phyloP scores from a whole-genome alignment of 1,140 invertebrate species.

The Phocides pigmalion region DNA sequence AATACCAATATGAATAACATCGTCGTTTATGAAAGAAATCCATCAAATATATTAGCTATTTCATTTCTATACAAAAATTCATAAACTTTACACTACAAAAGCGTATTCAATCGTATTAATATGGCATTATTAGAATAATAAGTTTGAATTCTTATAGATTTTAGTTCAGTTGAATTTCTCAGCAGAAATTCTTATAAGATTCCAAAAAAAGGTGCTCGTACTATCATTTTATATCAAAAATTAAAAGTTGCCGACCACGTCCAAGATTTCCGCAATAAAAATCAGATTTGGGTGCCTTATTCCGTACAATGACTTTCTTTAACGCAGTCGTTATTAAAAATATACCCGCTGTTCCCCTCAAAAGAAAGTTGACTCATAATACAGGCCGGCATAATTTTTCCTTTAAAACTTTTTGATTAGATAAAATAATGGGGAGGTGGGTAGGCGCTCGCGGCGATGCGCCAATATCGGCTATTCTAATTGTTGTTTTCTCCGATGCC shows the following conservation, averaged over 20 bases:
- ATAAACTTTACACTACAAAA: too few relatives aligned
- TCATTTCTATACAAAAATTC: too few relatives aligned
- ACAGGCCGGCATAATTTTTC: conserved; percentile 84
- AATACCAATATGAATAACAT: too few relatives aligned
- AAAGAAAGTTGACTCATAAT: conserved; percentile 84
- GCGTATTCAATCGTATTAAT: too few relatives aligned
- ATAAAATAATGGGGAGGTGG: conserved; percentile 82
- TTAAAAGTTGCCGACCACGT: conserved; percentile 13
- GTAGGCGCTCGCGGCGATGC: conserved; percentile 65
- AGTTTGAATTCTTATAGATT: not conserved
- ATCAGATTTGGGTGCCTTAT: conserved; percentile 43
- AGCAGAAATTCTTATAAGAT: not conserved
- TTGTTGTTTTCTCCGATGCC: conserved; percentile 70
- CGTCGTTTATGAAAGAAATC: too few relatives aligned
- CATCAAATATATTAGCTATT: too few relatives aligned
- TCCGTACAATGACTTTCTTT: conserved; percentile 67
- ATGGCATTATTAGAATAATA: too few relatives aligned
- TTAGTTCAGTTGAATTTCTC: not conserved
- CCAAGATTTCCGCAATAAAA: conserved; percentile 36
- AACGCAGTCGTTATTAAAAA: conserved; percentile 79
- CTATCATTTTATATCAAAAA: conserved; percentile 6
- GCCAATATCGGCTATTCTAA: conserved; percentile 80
- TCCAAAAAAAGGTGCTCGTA: not conserved
- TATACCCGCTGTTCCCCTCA: conserved; percentile 73
- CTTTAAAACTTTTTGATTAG: conserved; percentile 85